Evolutionary conservation across 2,113 vertebrate genomes (phyloP).

Genomic region (Barbus barbus): DNA sequence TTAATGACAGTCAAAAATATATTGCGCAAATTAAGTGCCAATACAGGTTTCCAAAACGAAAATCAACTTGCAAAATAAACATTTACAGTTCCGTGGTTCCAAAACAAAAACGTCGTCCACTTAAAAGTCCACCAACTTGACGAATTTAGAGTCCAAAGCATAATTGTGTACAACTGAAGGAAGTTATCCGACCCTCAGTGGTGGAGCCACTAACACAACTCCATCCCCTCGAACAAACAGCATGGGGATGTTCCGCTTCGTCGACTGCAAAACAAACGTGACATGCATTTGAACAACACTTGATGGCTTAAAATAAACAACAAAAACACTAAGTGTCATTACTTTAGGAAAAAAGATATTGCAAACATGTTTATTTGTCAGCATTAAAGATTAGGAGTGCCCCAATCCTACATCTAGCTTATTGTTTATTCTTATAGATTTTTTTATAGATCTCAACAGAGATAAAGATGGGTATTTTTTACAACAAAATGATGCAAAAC

Average conservation of each 20-base stretch:
- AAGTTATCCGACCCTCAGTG: conserved; percentile 88
- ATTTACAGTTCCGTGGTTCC: conserved; percentile 3
- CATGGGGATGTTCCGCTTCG: conserved; percentile 98
- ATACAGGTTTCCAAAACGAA: neutral
- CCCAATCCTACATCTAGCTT: too few species aligned
- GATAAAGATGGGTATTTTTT: too few species aligned
- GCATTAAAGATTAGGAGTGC: too few species aligned
- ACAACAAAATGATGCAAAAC: neutral
- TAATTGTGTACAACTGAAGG: neutral
- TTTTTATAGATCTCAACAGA: too few species aligned
- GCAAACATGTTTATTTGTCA: too few species aligned
- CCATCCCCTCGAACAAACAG: conserved; percentile 97
- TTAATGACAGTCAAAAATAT: conserved; percentile 1
- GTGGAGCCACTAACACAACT: conserved; percentile 94
- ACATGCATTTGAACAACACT: neutral
- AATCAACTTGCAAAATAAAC: neutral
- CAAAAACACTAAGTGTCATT: too few species aligned
- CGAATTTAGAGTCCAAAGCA: conserved; percentile 38
- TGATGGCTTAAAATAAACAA: too few species aligned
- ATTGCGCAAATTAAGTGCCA: neutral
- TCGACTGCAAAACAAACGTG: conserved; percentile 79
- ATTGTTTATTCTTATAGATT: too few species aligned
- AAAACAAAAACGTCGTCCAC: neutral
- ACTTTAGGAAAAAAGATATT: too few species aligned
- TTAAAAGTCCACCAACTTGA: conserved; percentile 6